These are phyloP conservation scores for Elegia similella DNA, from an alignment of 2,888 invertebrate genomes.

Conservation along the genomic window DNA sequence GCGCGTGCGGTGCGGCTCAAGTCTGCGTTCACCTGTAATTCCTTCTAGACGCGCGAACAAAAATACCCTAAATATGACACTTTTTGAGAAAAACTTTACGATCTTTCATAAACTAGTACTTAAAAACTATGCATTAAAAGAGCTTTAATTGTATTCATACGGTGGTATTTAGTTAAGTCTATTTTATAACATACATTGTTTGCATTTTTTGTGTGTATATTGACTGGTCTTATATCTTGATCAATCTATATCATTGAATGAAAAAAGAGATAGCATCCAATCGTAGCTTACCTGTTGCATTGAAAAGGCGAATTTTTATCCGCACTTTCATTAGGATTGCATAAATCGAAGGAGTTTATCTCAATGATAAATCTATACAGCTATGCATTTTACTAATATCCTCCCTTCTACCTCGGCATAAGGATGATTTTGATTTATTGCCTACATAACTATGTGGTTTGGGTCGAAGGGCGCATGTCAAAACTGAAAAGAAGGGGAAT, in stretches of 20 bases:
- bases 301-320: slow-evolving; percentile 5
- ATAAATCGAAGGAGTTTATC: background rate
- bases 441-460: background rate
- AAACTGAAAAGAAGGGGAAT: slow-evolving; percentile 15
- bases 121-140: too few species aligned
- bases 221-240: background rate
- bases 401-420: background rate
- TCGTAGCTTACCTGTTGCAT: background rate
- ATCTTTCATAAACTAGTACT: too few species aligned
- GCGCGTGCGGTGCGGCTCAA: too few species aligned
- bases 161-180: too few species aligned
- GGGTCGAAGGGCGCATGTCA: slow-evolving; percentile 12
- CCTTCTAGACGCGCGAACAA: too few species aligned
- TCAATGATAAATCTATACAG: background rate
- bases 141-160: too few species aligned
- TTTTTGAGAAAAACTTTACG: too few species aligned
- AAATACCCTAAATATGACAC: too few species aligned
- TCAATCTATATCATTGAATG: background rate
- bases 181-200: too few species aligned
- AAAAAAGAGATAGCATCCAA: background rate
- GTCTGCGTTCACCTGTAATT: too few species aligned
- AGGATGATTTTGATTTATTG: slow-evolving; percentile 5
- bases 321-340: background rate
- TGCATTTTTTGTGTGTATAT: too few species aligned
- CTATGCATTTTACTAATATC: background rate